Conservation (phyloP, 2,888 invertebrate genomes). For the Andrena bucephala region DNA sequence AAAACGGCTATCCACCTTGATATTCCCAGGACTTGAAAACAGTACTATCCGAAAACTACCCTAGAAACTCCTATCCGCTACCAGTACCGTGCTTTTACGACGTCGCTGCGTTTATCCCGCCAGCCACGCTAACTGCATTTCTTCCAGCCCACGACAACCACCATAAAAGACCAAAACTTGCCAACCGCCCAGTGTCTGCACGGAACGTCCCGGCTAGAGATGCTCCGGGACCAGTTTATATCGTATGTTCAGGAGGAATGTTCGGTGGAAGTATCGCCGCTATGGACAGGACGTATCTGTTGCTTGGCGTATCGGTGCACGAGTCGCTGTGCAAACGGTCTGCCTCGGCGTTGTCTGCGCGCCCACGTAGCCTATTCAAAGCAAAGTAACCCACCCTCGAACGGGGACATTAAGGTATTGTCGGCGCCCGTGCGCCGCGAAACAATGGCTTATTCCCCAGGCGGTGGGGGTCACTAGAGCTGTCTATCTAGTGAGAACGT, state of each 20-base stretch:
- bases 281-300: conserved; percentile 4
- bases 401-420: conserved; percentile 74
- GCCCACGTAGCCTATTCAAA: conserved; percentile 59
- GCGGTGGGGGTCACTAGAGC: conserved; percentile 60
- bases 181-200: not conserved
- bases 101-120: no score
- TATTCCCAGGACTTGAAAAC: no score
- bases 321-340: conserved; percentile 22
- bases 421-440: conserved; percentile 68
- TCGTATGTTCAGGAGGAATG: not conserved
- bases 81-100: no score
- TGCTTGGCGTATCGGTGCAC: not conserved
- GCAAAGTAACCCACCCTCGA: conserved; percentile 55
- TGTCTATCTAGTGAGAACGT: conserved; percentile 58
- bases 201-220: not conserved
- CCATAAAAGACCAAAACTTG: not conserved
- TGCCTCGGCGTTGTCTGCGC: not conserved
- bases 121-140: no score
- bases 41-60: no score
- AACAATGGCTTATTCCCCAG: conserved; percentile 75
- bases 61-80: no score
- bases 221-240: not conserved
- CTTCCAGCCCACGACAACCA: not conserved
- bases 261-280: not conserved
- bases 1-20: no score